These are phyloP conservation scores for Rhinoraja longicauda DNA, from an alignment of 2,797 vertebrate species.

Conservation along the genomic window DNA sequence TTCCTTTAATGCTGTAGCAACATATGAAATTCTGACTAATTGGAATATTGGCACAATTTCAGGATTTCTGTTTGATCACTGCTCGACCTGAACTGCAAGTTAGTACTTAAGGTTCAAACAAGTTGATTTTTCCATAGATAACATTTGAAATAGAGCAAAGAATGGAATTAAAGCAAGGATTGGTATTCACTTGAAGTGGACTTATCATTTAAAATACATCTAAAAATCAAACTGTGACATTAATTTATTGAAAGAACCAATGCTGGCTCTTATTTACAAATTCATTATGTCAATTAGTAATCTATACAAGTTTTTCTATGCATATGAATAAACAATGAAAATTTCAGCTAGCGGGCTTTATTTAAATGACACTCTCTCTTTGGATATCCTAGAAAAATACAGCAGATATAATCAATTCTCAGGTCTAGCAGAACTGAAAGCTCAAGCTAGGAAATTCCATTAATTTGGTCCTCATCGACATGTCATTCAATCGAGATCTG, in stretches of 20 bases:
- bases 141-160: background rate
- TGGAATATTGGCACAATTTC: background rate
- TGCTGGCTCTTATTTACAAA: background rate
- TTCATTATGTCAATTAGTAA: background rate
- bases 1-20: no score
- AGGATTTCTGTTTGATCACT: background rate
- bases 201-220: background rate
- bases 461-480: background rate
- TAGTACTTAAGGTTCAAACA: background rate
- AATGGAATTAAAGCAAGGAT: background rate
- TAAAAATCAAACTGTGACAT: background rate
- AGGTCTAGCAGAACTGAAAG: background rate
- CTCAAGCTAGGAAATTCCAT: background rate
- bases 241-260: background rate
- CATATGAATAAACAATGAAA: background rate
- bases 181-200: background rate
- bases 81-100: background rate
- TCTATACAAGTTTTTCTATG: background rate
- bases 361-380: background rate
- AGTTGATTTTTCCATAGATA: background rate
- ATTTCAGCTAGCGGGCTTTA: background rate
- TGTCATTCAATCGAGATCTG: background rate
- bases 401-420: background rate
- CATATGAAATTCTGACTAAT: no score
- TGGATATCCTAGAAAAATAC: background rate